Base-by-base conservation (phyloP, 1,140 invertebrate species). In the Hypothenemus hampei region DNA sequence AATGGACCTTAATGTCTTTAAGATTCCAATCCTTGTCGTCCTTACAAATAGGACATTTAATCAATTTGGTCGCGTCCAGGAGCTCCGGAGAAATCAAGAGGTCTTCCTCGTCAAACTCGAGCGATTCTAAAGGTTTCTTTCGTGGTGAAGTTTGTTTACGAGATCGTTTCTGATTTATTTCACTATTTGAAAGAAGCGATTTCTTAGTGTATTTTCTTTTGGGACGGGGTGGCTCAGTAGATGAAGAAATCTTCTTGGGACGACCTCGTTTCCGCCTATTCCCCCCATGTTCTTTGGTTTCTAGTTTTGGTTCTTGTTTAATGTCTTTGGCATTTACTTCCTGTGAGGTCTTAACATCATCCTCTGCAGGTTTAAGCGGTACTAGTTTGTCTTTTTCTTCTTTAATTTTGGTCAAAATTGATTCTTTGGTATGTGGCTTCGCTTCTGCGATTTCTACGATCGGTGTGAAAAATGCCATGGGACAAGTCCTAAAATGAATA, bases 11-110 rank as follows among this genome's bases (percentile, higher is more conserved):
- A 4, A 64, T 23, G 29, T 60, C 60, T 37, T 58, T 58, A 1
- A 55, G 41, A 11, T 39, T 58, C 35, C 58, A 39, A 18, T 64
- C 59, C 8, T 45, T 51, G 1, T 58, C 58, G 18, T 64, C 58
- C 36, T 59, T 57, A 31, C 63, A 64, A 5, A 62, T 46, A 1
- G 60, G 63, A 50, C 63, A 64, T 37, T 58, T 57, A 24, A 62
- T 62, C 8, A 46, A 18, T 31, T 54, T 55, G 7, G 29, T 45
- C 6, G 46, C 33, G 18, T 58, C 57, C 5, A 58, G 20, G 22
- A 33, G 53, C 18, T 56, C 53, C 0, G 45, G 35, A 37, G 56
- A 37, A 20, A 58, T 46, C 10, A 61, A 18, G 3, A 43, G 15
- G 36, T 58, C 57, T 18, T 53, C 54, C 18, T 57, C 58, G 18